A percentile compares a stretch with the other conserved stretches of the same genome.
Evolutionary conservation across 1,140 invertebrate species (phyloP).

Genomic region (Orius insidiosus): DNA sequence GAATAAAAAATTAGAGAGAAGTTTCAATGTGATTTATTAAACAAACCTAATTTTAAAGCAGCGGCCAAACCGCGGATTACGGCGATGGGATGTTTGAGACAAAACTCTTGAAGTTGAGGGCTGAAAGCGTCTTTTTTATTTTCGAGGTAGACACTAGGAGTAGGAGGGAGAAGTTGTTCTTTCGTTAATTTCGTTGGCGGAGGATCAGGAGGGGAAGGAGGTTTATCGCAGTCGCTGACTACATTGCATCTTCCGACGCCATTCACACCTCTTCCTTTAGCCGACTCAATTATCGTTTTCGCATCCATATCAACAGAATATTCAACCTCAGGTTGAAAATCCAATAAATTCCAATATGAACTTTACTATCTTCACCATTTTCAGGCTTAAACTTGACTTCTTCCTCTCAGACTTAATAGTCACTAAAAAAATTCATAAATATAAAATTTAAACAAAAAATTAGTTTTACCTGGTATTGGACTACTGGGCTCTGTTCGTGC

Average conservation of each 20-base stretch:
- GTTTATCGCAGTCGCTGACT: conserved; percentile 37
- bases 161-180: conserved; percentile 78
- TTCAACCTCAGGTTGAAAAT: conserved; percentile 31
- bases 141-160: conserved; percentile 81
- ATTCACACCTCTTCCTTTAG: conserved; percentile 37
- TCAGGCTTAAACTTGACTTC: conserved; percentile 12
- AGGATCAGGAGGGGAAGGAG: conserved; percentile 55
- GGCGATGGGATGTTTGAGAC: conserved; percentile 90
- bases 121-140: conserved; percentile 96
- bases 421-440: conserved; percentile 5
- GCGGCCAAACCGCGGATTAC: conserved; percentile 86
- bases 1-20: conserved; percentile 1
- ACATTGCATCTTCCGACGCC: conserved; percentile 36
- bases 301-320: conserved; percentile 56
- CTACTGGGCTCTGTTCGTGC: neutral
- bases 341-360: conserved; percentile 14
- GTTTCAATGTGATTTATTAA: neutral
- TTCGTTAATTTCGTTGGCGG: conserved; percentile 55
- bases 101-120: conserved; percentile 92
- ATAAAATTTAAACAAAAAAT: neutral
- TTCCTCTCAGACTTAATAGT: conserved; percentile 13
- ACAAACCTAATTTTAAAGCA: conserved; percentile 66
- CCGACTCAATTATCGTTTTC: conserved; percentile 44
- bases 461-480: neutral
- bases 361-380: conserved; percentile 9